Evolutionary conservation across 2,113 vertebrate genomes (phyloP).

Genomic region (Anhinga anhinga): DNA sequence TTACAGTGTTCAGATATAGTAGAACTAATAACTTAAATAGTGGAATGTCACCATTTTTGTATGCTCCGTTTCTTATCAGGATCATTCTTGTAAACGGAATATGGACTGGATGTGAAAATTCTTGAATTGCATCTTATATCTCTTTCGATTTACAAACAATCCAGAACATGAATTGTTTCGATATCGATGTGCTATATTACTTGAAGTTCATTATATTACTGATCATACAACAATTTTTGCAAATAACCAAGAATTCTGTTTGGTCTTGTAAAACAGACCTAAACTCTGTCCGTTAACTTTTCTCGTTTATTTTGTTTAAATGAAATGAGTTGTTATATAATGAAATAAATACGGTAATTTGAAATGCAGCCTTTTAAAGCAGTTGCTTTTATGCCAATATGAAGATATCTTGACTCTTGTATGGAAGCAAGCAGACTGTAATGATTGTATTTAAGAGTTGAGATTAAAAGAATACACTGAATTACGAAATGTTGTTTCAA

Average conservation of each 20-base stretch:
- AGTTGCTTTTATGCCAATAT: background rate
- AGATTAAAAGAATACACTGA: background rate
- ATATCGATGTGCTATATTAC: rapidly evolving
- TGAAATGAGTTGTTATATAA: background rate
- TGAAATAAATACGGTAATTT: background rate
- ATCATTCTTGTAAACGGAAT: background rate
- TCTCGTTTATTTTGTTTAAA: background rate
- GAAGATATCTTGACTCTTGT: background rate
- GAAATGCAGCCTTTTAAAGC: background rate
- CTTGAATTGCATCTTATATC: background rate
- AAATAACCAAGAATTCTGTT: background rate
- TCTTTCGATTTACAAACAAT: background rate
- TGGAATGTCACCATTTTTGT: background rate
- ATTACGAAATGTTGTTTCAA: background rate
- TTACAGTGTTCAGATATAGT: background rate
- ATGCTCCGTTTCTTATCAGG: background rate
- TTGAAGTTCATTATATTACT: background rate
- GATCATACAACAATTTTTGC: background rate
- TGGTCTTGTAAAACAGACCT: background rate
- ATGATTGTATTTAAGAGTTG: background rate
- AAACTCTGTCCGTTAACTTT: background rate
- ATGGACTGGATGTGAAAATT: background rate
- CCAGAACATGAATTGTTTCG: background rate
- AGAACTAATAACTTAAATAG: background rate
- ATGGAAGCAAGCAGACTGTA: background rate